Base-by-base conservation (phyloP, 2,113 vertebrate species). In the Cyanistes caeruleus region DNA sequence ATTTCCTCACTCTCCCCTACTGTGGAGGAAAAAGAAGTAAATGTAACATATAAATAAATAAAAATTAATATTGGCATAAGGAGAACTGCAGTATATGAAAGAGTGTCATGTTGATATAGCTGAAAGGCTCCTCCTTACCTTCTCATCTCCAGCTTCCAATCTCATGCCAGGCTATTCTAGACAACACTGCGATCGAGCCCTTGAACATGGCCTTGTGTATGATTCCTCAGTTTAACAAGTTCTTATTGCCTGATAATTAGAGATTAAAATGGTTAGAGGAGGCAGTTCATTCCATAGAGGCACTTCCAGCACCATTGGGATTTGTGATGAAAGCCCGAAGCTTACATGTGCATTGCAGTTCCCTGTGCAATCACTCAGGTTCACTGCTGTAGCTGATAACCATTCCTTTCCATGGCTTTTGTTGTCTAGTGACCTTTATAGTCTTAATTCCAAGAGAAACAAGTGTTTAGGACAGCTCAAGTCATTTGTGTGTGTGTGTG, bases 391-490 rank as follows among this genome's bases (percentile, higher is more conserved):
- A 85, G 41, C 49, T 56, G 27, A 56, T 58, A 56, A 79, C 11
- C 22, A 43, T 76, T 41, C 15, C 33, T 23, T 87, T 77, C 37
- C 0, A 0, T 44, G 65, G 11, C 41, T 69, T 17, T 25, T 94
- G 39, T 33, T 93, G 53, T 58, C 44, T 49, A 49, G n/a, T 60
- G 31, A 41, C 44, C 6, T 92, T 67, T 69, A 19, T 15, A 51
- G 44, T 53, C 72, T 89, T 91, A 60, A 94, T 85, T 95, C 68
- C 56, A 85, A 84, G 27, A 85, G 31, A 85, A 93, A 11, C 24
- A 68, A 67, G 49, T 80, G 48, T 21, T 74, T 85, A 72, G 56
- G 35, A 33, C 63, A 92, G 85, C 53, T 93, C 31, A 64, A 67
- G 68, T 75, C 1, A 41, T 60, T 73, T 95, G 23, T 39, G 9